phyloP scores from a whole-genome alignment of 1,140 invertebrate genomes.

The Tetramorium parvispinum region DNA sequence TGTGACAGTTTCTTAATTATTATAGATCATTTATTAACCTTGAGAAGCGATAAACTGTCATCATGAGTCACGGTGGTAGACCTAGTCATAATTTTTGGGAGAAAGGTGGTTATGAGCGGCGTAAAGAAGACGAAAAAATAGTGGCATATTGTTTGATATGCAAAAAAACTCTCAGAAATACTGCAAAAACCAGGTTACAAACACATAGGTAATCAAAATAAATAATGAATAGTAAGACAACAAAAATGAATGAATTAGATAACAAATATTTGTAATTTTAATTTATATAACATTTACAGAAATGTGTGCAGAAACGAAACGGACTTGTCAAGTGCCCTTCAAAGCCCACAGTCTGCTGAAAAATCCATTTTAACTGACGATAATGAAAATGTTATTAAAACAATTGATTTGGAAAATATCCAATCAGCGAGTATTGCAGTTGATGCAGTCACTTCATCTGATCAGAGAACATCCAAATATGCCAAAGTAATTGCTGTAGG shows the following conservation, averaged over 20 bases:
- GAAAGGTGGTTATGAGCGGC: not conserved
- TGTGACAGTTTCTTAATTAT: too few relatives aligned
- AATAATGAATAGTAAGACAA: not conserved
- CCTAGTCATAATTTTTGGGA: not conserved
- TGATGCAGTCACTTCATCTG: conserved; percentile 2
- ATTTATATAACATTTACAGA: not conserved
- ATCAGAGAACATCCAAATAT: not conserved
- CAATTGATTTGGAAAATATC: not conserved
- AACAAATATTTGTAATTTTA: conserved; percentile 6
- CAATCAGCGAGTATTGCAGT: not conserved
- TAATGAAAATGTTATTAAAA: not conserved
- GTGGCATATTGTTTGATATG: not conserved
- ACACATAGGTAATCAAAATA: not conserved
- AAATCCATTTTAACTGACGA: not conserved
- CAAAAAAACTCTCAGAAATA: not conserved
- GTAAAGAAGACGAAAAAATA: not conserved
- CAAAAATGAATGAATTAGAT: conserved; percentile 8
- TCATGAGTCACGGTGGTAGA: not conserved
- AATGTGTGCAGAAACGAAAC: not conserved
- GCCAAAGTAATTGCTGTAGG: not conserved
- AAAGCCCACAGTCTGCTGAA: not conserved
- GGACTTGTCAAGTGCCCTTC: not conserved
- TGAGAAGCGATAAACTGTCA: too few relatives aligned
- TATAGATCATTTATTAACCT: too few relatives aligned
- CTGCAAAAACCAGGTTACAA: not conserved